Base-by-base conservation (phyloP, 2,888 invertebrate genomes). In the Adineta ricciae region DNA sequence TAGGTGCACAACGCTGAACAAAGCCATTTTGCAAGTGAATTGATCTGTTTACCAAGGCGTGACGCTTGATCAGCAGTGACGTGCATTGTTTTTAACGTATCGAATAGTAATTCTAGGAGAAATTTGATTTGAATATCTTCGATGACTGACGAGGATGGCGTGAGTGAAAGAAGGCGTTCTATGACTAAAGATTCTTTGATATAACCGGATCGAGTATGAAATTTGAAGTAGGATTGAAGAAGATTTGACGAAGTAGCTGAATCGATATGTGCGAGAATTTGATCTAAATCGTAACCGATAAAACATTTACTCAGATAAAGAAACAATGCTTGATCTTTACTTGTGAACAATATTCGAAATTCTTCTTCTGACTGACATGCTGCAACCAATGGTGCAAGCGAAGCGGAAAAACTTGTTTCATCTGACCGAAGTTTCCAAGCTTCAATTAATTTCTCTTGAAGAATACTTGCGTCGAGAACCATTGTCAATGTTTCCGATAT, bases 11-110 rank as follows among this genome's bases (percentile, higher is more conserved):
- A 41, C 3, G 38, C 73, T 41, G 36, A 41, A 78, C 41, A 24
- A 41, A 78, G 41, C 73, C 73, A 78, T 78, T 78, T 78, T 24
- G 73, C 73, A 36, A 78, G 38, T 36, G 38, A 78, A 78, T 78
- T 78, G 9, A 78, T 41, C 38, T 78, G 73, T 78, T 78, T 78
- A 78, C 38, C 73, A 36, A 78, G 41, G 24, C n/a, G 36, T 24
- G 36, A 14, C 24, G 73, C 73, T 78, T 78, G 73, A 38, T 78
- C 38, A 24, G 73, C 36, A 41, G 73, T 78, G 5, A 78, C 11
- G 41, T 78, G 21, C 73, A 24, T 78, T n/a, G 73, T 78, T 78
- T 78, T 78, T 14, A 78, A 19, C 41, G 41, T 78, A 78, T 78
- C 73, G 1, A 24, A 41, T 41, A 78, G 41, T 41, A 78, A n/a